Conservation (phyloP, 2,888 invertebrate genomes). For the Trissonchulus sp. region DNA sequence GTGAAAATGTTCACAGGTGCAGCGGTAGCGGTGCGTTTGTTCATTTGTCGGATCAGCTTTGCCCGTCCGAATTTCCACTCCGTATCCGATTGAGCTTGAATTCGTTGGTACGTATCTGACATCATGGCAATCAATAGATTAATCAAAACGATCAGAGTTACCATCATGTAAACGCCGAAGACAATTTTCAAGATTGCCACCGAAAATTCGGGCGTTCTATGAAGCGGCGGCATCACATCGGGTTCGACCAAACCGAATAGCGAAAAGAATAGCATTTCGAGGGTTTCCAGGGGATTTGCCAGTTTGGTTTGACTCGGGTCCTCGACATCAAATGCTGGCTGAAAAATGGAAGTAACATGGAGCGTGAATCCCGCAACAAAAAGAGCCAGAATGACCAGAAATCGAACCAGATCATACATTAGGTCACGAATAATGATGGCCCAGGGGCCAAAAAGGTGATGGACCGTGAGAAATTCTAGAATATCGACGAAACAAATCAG, state of each 20-base stretch:
- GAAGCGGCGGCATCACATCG: conserved; percentile 58
- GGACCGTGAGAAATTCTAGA: conserved; percentile 81
- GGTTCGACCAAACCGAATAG: conserved; percentile 83
- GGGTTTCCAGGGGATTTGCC: conserved; percentile 63
- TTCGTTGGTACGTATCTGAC: conserved; percentile 99
- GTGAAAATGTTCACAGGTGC: conserved; percentile 94
- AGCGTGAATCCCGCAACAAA: conserved; percentile 98
- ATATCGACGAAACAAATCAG: conserved; percentile 94
- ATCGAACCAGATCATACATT: conserved; percentile 60
- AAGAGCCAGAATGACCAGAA: conserved; percentile 91
- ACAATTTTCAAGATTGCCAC: conserved; percentile 59
- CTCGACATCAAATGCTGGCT: conserved; percentile 18
- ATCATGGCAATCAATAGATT: conserved; percentile 99
- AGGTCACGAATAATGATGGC: conserved; percentile 88
- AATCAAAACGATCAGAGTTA: conserved; percentile 93
- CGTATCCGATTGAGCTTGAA: conserved; percentile 98
- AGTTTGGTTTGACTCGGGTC: conserved; percentile 37
- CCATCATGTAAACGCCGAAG: conserved; percentile 94
- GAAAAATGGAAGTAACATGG: conserved; percentile 74
- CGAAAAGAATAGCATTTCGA: conserved; percentile 96
- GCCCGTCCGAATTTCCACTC: conserved; percentile 99
- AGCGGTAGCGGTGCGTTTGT: conserved; percentile 89
- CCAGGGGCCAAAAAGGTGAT: conserved; percentile 99
- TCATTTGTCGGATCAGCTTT: conserved; percentile 96
- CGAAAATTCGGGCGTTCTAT: conserved; percentile 52